Percentiles rank a stretch among this genome's conserved stretches.
Conservation (phyloP, 2,888 invertebrate genomes). For the Drosophila sordidula region DNA sequence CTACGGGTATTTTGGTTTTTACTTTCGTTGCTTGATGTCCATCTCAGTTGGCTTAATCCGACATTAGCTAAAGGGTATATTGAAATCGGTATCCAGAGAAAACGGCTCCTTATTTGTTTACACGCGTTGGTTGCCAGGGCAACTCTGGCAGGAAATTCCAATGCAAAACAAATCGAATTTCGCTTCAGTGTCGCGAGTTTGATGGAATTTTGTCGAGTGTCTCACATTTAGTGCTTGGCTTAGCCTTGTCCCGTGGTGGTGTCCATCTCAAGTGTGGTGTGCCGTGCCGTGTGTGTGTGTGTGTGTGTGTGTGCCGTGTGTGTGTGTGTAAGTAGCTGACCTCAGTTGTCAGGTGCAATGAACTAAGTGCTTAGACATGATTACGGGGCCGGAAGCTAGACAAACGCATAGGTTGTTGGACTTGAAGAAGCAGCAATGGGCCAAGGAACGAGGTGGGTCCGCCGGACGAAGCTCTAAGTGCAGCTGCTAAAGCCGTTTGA, state of each 20-base stretch:
- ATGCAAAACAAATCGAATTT: slow-evolving; percentile 72
- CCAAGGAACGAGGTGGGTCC: slow-evolving; percentile 92
- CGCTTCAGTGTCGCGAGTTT: slow-evolving; percentile 42
- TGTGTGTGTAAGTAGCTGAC: slow-evolving; percentile 14
- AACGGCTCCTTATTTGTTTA: slow-evolving; percentile 35
- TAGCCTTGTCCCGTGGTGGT: slow-evolving; percentile 65
- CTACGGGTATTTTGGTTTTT: background rate
- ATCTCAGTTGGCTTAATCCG: no score
- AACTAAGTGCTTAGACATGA: slow-evolving; percentile 71
- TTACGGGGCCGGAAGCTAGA: slow-evolving; percentile 82
- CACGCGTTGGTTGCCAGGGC: slow-evolving; percentile 61
- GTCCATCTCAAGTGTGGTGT: slow-evolving; percentile 11
- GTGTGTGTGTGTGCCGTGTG: slow-evolving; percentile 9
- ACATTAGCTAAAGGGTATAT: slow-evolving; percentile 3
- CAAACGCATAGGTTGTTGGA: slow-evolving; percentile 89
- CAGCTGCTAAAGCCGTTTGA: background rate
- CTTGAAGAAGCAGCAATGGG: slow-evolving; percentile 97
- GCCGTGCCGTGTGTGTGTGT: slow-evolving; percentile 16
- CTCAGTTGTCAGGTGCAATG: slow-evolving; percentile 59
- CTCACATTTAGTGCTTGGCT: slow-evolving; percentile 53
- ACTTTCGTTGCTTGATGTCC: no score
- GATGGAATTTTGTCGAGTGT: slow-evolving; percentile 61
- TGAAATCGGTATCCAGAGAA: no score
- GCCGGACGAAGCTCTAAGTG: no score
- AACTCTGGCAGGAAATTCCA: slow-evolving; percentile 69